Conservation (phyloP, 2,113 vertebrate genomes). For the Xenotilapia longispinis region DNA sequence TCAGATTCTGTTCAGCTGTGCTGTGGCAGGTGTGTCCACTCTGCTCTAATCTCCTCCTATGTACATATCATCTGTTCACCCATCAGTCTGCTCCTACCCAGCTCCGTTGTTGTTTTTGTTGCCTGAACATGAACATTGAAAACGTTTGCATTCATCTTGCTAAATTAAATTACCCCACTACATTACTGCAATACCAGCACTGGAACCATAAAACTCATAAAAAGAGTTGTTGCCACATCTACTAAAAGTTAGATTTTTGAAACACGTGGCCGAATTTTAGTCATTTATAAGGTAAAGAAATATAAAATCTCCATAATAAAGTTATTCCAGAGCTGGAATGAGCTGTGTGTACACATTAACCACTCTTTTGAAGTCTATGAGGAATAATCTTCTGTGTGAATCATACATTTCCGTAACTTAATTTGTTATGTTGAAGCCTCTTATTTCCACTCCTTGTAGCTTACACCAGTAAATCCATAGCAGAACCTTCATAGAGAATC, state of each 20-base stretch:
- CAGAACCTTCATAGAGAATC: neutral
- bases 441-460: neutral
- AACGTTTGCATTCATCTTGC: neutral
- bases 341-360: neutral
- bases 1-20: neutral
- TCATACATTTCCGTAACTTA: fast-evolving
- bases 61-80: neutral
- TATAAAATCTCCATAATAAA: neutral
- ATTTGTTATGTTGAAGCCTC: neutral
- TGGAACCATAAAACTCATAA: neutral
- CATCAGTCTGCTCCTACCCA: neutral
- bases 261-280: fast-evolving
- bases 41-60: neutral
- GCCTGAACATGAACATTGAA: neutral
- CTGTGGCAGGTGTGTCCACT: neutral
- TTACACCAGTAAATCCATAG: neutral
- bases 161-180: fast-evolving
- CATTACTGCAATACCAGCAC: neutral
- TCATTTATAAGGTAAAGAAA: neutral
- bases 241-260: neutral
- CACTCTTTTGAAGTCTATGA: neutral
- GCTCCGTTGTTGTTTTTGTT: neutral
- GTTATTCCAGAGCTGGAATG: neutral
- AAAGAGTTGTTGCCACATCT: neutral
- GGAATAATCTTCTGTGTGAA: neutral